Evolutionary conservation across 2,888 invertebrate genomes (phyloP), one percentile per base, ranked within the genome.

Genomic region (Luperina testacea): DNA sequence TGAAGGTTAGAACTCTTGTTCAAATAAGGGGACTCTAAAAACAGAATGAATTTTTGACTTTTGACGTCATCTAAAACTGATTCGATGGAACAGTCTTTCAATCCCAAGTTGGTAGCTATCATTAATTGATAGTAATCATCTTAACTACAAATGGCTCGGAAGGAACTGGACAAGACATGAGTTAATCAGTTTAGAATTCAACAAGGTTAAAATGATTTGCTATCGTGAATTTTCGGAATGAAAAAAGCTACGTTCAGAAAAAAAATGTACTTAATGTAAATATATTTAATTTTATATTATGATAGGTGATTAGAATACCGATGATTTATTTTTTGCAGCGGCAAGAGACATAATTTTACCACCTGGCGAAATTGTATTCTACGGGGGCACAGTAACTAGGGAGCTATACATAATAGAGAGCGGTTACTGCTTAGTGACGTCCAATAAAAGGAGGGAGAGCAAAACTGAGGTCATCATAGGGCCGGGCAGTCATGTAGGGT

Each of bases 371-470:
- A 96, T 97, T 81, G 96, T 97, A 15, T 97, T 95, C 87, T 97
- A 97, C 86, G 95, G 95, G 8, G 97, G 97, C 13, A 97, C 96
- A 20, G 94, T 97, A 13, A 95, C 96, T 45, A 94, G 97, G 86
- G 97, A 97, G 82, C 91, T 97, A 71, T 97, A 97, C 82, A 96
- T 97, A 24, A 96, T 97, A 64, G 96, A 96, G 87, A 95, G 96
- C 82, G 97, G 97, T 45, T 97, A 96, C 89, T 97, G 97, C 83
- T 89, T 96, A 72, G 93, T 97, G 70, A 96, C 96, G 27, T 94
- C 93, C 5, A 93, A 92, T 78, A 89, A 92, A 61, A 91, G 94
- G 90, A 92, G 92, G 81, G 94, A 95, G 87, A 86, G 81, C 1
- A 94, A 93, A 27, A 92, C 87, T 48, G 95, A 95, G 87, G 91